Conservation (phyloP, 2,888 invertebrate genomes). For the Apamea sordens region DNA sequence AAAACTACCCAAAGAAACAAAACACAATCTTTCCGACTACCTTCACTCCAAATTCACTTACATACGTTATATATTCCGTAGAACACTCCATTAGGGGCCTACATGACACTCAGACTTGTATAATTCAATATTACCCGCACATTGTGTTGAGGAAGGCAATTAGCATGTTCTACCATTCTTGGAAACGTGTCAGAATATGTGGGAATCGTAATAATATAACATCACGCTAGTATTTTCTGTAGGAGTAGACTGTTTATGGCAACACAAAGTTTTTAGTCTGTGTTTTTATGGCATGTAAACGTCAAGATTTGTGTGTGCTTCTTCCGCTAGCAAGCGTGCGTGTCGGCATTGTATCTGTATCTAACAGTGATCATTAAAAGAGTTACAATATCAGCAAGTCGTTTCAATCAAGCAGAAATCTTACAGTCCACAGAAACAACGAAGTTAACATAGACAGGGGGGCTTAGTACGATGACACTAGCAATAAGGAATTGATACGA, state of each 20-base stretch:
- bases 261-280: no score
- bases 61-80: neutral
- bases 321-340: no score
- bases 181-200: slow-evolving; percentile 24
- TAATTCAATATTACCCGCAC: slow-evolving; percentile 43
- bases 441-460: no score
- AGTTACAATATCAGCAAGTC: no score
- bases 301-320: no score
- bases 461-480: neutral
- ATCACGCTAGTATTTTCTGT: neutral
- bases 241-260: no score
- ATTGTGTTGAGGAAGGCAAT: slow-evolving; percentile 31
- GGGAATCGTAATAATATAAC: neutral
- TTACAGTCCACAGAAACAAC: no score
- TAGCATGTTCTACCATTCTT: slow-evolving; percentile 19
- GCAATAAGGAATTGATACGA: neutral
- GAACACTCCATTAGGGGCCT: neutral
- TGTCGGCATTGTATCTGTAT: no score
- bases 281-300: no score
- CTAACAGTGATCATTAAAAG: no score
- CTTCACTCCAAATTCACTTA: neutral
- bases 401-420: no score
- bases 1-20: neutral
- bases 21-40: neutral
- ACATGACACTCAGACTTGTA: slow-evolving; percentile 7